phyloP scores from a whole-genome alignment of 2,797 vertebrate species.

The Tenualosa thibaudeaui region DNA sequence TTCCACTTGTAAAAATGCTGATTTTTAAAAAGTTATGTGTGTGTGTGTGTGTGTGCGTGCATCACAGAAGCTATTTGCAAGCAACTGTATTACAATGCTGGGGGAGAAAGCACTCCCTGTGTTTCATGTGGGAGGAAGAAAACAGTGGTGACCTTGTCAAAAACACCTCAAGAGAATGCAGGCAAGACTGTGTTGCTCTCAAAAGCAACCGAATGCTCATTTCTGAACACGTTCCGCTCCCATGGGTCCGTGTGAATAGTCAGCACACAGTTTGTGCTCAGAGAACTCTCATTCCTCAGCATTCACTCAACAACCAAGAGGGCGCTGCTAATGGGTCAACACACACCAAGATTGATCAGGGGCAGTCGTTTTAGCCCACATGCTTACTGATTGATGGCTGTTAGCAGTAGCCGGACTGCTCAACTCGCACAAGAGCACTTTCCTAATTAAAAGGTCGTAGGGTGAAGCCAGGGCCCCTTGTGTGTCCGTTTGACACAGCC shows the following conservation, averaged over 20 bases:
- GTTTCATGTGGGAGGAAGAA: constrained; percentile 22
- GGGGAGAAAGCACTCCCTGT: constrained; percentile 8
- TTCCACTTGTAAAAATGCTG: constrained; percentile 45
- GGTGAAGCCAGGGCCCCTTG: constrained; percentile 51
- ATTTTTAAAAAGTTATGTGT: constrained; percentile 29
- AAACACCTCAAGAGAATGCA: constrained; percentile 39
- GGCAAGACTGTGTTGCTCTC: not conserved
- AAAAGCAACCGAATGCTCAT: not conserved
- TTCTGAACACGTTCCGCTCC: not conserved
- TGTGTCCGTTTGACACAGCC: constrained; percentile 45
- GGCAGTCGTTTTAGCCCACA: constrained; percentile 54
- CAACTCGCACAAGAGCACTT: constrained; percentile 53
- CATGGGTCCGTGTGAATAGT: not conserved
- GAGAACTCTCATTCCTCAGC: not conserved
- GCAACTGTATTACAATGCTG: not conserved
- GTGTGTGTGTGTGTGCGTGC: not conserved
- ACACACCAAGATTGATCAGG: constrained; percentile 52
- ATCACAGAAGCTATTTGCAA: not conserved
- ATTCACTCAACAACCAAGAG: not conserved
- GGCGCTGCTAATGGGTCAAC: constrained; percentile 27
- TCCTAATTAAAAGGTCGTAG: constrained; percentile 65
- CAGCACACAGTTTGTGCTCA: not conserved
- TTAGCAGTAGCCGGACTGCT: constrained; percentile 44
- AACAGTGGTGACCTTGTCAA: constrained; percentile 23
- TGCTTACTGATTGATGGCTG: constrained; percentile 65